Conservation (phyloP, 1,140 invertebrate species). For the Drosophila tropicalis region DNA sequence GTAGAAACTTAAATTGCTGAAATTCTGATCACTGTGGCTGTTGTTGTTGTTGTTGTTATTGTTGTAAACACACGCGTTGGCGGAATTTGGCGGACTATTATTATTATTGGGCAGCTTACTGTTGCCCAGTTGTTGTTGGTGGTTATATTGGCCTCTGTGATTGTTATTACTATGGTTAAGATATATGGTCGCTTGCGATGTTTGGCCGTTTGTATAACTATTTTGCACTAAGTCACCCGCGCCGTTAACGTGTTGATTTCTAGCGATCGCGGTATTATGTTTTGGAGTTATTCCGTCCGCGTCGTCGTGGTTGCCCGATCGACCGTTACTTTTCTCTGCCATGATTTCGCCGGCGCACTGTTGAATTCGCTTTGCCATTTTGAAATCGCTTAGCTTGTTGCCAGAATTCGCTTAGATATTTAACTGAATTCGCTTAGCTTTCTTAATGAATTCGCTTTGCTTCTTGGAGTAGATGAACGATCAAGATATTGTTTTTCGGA, state of each 20-base stretch:
- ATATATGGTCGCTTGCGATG: constrained; percentile 71
- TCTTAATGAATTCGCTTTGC: no score
- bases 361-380: no score
- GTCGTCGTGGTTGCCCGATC: constrained; percentile 73
- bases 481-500: no score
- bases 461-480: no score
- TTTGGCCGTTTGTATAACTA: constrained; percentile 65
- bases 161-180: constrained; percentile 58
- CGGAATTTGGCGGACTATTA: constrained; percentile 46
- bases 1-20: constrained; percentile 71
- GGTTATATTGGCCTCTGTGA: constrained; percentile 29
- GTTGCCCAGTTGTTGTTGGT: constrained; percentile 36
- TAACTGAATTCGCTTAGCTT: no score
- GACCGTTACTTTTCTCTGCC: constrained; percentile 63
- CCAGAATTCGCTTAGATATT: no score
- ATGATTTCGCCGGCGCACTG: no score
- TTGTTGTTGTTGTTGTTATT: constrained; percentile 39
- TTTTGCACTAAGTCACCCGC: constrained; percentile 67
- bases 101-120: constrained; percentile 63
- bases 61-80: constrained; percentile 64
- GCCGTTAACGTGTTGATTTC: constrained; percentile 42
- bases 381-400: no score
- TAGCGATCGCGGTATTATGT: constrained; percentile 37
- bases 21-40: constrained; percentile 45
- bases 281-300: constrained; percentile 42